Percentiles rank a stretch among this genome's conserved stretches.
These are phyloP conservation scores for Lepus americanus DNA, from an alignment of 2,113 vertebrate species.

Conservation along the genomic window DNA sequence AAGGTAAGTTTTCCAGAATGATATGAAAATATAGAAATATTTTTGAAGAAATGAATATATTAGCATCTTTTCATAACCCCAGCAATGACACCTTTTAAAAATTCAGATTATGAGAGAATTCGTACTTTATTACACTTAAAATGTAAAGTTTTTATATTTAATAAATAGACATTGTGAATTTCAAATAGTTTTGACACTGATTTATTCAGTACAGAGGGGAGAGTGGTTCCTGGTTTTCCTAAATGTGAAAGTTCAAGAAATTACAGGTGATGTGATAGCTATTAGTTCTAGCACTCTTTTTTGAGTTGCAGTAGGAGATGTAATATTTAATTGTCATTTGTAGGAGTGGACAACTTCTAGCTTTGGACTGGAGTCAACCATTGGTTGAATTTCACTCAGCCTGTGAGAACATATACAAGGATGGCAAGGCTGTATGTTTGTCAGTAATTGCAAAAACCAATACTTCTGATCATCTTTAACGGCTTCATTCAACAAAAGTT, in stretches of 20 bases:
- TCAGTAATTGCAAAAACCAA: not conserved
- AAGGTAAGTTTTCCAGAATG: not conserved
- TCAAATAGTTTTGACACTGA: conserved; percentile 19
- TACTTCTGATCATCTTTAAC: not conserved
- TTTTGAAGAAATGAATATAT: not conserved
- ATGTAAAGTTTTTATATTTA: not conserved
- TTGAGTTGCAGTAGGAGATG: not conserved
- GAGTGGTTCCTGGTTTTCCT: not conserved
- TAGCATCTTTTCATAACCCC: not conserved
- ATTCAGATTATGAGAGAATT: not conserved
- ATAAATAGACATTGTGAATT: conserved; percentile 26
- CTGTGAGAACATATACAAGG: not conserved
- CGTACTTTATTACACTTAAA: conserved; percentile 51
- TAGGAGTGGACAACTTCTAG: not conserved
- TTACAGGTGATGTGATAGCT: not conserved
- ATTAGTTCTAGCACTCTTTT: conserved; percentile 25
- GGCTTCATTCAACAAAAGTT: not conserved
- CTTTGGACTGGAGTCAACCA: not conserved
- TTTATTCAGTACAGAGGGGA: not conserved
- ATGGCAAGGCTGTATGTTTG: not conserved
- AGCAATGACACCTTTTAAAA: not conserved
- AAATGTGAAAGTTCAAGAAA: not conserved
- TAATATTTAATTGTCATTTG: not conserved
- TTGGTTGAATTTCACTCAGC: not conserved
- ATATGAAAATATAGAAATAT: not conserved